Evolutionary conservation across 2,888 invertebrate species (phyloP).

Genomic region (Allygus modestus): DNA sequence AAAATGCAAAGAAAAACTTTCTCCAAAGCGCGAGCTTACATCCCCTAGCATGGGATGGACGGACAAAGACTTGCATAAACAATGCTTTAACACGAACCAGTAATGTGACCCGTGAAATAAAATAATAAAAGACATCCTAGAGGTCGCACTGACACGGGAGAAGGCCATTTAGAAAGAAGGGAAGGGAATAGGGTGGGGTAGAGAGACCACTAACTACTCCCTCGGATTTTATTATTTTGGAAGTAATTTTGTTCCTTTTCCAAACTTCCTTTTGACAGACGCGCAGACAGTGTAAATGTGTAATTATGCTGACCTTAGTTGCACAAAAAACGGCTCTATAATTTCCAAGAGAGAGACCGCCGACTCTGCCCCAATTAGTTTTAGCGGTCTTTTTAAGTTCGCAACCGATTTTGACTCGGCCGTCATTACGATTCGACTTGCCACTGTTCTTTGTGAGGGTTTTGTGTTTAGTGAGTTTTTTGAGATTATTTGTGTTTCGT

Average conservation of each 20-base stretch:
- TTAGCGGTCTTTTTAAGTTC: slow-evolving; percentile 57
- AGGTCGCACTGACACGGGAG: slow-evolving; percentile 50
- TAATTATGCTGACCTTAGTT: slow-evolving; percentile 58
- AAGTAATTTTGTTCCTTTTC: slow-evolving; percentile 61
- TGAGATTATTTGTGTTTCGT: too few relatives aligned
- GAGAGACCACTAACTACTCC: slow-evolving; percentile 46
- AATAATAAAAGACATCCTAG: slow-evolving; percentile 35
- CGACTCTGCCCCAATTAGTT: slow-evolving; percentile 54
- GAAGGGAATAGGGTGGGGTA: neutral
- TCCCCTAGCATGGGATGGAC: neutral
- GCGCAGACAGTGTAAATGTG: slow-evolving; percentile 57
- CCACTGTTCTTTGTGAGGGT: slow-evolving; percentile 23
- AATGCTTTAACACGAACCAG: too few relatives aligned
- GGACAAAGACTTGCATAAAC: neutral
- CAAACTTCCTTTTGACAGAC: slow-evolving; percentile 59
- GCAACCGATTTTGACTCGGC: slow-evolving; percentile 30
- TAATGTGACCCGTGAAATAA: slow-evolving; percentile 7
- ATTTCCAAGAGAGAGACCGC: slow-evolving; percentile 47
- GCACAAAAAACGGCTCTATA: slow-evolving; percentile 58
- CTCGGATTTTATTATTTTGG: slow-evolving; percentile 60
- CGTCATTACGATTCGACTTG: neutral
- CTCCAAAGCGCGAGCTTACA: neutral
- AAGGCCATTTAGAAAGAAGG: neutral
- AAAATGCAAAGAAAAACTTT: neutral
- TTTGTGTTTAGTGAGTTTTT: neutral